Base-by-base conservation (phyloP, 2,888 invertebrate species). In the Epistrophella euchroma region DNA sequence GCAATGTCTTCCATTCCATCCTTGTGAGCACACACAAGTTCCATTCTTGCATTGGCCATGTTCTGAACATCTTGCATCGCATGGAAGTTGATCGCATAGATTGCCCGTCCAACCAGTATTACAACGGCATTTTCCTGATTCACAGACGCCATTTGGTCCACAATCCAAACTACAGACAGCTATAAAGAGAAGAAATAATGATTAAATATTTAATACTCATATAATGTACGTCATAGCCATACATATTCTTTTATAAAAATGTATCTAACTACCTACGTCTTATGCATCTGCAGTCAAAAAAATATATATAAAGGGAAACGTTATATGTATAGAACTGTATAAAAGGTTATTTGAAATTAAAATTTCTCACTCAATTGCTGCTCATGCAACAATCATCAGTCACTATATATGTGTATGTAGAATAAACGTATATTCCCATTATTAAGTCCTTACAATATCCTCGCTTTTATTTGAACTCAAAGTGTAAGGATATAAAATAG, bases 1-100 rank as follows among this genome's bases (percentile, higher is more conserved):
- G 93, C 99, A 99, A 92, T 99, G 98, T 90, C 96, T 95, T 88
- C 99, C 99, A 92, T 99, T 99, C 99, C 99, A 99, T 88, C 99
- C 99, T 92, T 97, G 97, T 72, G 97, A 96, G 92, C 99, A 99
- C 74, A 98, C 96, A 92, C 99, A 99, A 66, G 98, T 98, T 83
- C 99, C 99, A 92, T 99, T 99, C 91, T 97, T 96, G 93, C 99
- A 99, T 91, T 97, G 97, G 22, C 99, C 99, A 91, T 99, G 98
- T 89, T 97, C 97, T 73, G 96, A 96, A 93, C 99, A 99, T 85
- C 98, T 95, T 85, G 94, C 93, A 92, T 99, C 98, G 92, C 99
- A 99, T 28, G 97, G 97, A 88, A 97, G 94, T 90, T 97, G 97
- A 92, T 97, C 97, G 92, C 99, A 99, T 85, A 96, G 95, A 72